Evolutionary conservation across 1,140 invertebrate species (phyloP), one percentile per base, ranked within the genome.

Genomic region (Globodera rostochiensis): DNA sequence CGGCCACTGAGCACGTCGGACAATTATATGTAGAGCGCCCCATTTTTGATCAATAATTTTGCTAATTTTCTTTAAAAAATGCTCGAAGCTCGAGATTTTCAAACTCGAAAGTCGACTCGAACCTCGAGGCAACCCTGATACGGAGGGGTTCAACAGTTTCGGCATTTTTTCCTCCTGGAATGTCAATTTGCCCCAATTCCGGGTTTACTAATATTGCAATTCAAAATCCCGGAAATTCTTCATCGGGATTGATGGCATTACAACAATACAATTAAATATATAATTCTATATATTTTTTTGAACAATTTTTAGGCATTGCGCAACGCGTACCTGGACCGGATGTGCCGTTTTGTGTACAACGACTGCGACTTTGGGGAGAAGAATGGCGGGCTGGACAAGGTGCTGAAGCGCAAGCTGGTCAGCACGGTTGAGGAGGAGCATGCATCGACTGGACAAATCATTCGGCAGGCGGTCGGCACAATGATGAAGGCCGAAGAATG

Each of bases 271-370:
- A 36, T 36, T 36, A 36, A 36, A 36, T 36, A 36, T 3, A 0
- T 36, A 36, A 36, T 36, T 2, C 25, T 36, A 36, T 25, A 25
- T 25, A 36, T 36, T 36, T 36, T 36, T 36, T 36, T 36, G 36
- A 36, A 36, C 36, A 0, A 36, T 36, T 45, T 45, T 7, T 60
- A 78, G 77, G 46, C 70, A 45, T 69, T 70, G 5, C 77, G 77
- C n/a, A 78, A 78, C 50, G 15, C 60, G 4, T 78, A 78, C 46
- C 19, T 78, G 77, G 77, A 78, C 7, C 66, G 77, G 70, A 21
- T 78, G 47, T 78, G 77, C 46, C 77, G 77, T 36, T 78, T 78
- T 78, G 70, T 78, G 2, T 78, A 78, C 64, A 78, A 78, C n/a
- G 77, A 78, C 49, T 78, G 77, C 50, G 77, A 78, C 21, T 78